phyloP scores from a whole-genome alignment of 1,140 invertebrate species.

The Wiebesia pumilae region DNA sequence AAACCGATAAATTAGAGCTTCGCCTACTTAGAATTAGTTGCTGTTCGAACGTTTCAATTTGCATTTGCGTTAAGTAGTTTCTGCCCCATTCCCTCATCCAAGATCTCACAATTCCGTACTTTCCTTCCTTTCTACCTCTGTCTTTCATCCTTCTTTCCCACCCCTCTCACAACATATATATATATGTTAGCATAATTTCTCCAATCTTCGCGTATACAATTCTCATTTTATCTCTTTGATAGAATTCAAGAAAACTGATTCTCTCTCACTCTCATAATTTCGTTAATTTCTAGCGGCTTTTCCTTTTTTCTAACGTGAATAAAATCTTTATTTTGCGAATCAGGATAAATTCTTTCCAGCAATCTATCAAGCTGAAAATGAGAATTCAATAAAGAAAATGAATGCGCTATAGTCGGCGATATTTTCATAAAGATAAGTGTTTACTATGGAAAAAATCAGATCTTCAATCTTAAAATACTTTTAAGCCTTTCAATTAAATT shows the following conservation, averaged over 20 bases:
- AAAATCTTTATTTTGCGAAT: not conserved
- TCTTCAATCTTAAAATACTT: too few species aligned
- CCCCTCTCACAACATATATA: not conserved
- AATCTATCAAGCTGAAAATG: not conserved
- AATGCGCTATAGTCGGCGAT: constrained; percentile 37
- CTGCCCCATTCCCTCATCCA: constrained; percentile 33
- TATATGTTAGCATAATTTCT: constrained; percentile 26
- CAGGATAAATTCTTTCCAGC: not conserved
- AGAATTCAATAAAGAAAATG: constrained; percentile 50
- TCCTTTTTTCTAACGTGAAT: not conserved
- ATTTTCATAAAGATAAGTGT: not conserved
- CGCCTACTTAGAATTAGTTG: constrained; percentile 71
- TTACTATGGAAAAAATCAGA: not conserved
- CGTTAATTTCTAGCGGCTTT: constrained; percentile 14
- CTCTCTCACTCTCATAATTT: constrained; percentile 37
- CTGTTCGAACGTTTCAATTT: constrained; percentile 66
- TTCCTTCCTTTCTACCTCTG: constrained; percentile 55
- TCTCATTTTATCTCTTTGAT: constrained; percentile 4
- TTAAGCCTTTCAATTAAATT: too few species aligned
- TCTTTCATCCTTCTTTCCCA: not conserved
- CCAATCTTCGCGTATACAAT: not conserved
- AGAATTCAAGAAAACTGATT: constrained; percentile 30
- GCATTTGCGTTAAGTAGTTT: constrained; percentile 69
- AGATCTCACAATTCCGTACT: constrained; percentile 53
- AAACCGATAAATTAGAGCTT: constrained; percentile 69